Evolutionary conservation across 2,797 vertebrate genomes (phyloP), one percentile per base, ranked within the genome.

Genomic region (Forpus xanthops): DNA sequence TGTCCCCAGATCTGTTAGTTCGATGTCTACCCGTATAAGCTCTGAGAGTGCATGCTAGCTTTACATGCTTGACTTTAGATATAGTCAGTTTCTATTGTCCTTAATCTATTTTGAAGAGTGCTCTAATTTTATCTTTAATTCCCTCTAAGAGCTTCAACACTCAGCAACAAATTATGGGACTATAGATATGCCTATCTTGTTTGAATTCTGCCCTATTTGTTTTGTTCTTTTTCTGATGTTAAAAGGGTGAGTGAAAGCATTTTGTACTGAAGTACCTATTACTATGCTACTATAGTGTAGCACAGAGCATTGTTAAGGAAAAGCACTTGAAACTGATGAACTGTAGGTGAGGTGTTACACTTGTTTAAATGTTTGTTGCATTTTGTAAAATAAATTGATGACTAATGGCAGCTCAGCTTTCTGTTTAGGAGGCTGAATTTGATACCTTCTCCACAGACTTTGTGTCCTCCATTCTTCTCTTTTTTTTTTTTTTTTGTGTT

Each of bases 351-450:
- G n/a, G 16, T 74, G 31, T 83, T 60, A n/a, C 33, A 21, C 15
- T 60, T 80, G n/a, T 50, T 89, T 72, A 80, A 53, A 47, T 56
- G 17, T 75, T 85, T 73, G 28, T 20, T 90, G 67, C 88, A 67
- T 87, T 93, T 90, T 58, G 18, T 60, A 65, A 85, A 88, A 73
- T 33, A 76, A 60, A 79, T 37, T 12, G 9, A 13, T 33, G 13
- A 73, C 39, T 94, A 91, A 84, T n/a, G 70, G 2, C 18, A 67
- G 20, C 27, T 75, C 20, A 67, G 4, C 19, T 87, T 82, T 76
- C 64, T 79, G 30, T 28, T 70, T 72, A n/a, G 15, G 28, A 66
- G 9, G 8, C 10, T 90, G 45, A 55, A 78, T 88, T 78, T 89
- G 18, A 35, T 42, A 50, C 7, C 8, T 56, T 82, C 77, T 44